phyloP scores from a whole-genome alignment of 1,140 invertebrate genomes.

The Ruditapes philippinarum region DNA sequence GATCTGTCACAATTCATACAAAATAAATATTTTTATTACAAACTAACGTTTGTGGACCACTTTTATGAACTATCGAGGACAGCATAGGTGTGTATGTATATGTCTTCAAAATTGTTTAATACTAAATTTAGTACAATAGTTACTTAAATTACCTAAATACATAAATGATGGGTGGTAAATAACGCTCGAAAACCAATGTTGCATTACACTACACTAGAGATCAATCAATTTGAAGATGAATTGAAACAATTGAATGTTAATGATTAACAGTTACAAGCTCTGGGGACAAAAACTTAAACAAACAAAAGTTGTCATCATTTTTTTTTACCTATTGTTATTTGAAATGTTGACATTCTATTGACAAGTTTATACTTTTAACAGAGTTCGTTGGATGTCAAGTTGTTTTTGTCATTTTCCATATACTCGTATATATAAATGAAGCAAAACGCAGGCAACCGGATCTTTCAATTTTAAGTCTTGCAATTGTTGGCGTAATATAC shows the following conservation, averaged over 20 bases:
- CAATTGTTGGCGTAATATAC: too few species aligned
- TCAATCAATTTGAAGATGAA: not conserved
- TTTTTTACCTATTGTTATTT: not conserved
- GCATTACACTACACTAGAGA: not conserved
- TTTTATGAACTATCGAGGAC: too few species aligned
- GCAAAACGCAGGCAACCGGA: too few species aligned
- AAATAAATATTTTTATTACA: too few species aligned
- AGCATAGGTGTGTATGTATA: too few species aligned
- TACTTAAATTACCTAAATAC: not conserved
- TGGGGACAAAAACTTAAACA: not conserved
- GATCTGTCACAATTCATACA: too few species aligned
- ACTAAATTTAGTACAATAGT: not conserved
- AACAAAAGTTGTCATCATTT: constrained; percentile 13
- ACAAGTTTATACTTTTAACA: constrained; percentile 25
- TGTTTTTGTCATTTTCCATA: not conserved
- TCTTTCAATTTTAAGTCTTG: too few species aligned
- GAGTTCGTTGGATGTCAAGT: not conserved
- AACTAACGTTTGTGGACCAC: too few species aligned
- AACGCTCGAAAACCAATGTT: not conserved
- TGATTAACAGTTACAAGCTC: not conserved
- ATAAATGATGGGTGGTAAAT: not conserved
- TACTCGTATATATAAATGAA: too few species aligned
- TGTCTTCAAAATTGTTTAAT: too few species aligned
- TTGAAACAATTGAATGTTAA: constrained; percentile 18
- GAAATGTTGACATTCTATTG: constrained; percentile 14